Conservation (phyloP, 2,113 vertebrate species). For the Melanocharis versteri region DNA sequence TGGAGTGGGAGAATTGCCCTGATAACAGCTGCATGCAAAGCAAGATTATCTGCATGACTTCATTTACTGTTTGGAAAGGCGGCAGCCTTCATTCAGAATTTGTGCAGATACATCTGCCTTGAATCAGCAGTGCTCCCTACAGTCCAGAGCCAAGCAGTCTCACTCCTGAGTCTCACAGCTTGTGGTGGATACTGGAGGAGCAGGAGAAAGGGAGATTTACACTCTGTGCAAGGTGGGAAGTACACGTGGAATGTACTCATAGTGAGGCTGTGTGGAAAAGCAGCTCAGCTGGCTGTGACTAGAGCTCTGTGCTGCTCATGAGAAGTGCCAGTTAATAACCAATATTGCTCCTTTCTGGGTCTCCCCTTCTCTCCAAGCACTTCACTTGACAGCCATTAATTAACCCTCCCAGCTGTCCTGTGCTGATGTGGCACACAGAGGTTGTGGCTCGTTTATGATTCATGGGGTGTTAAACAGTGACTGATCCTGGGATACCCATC, state of each 20-base stretch:
- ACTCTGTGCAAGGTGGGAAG: neutral
- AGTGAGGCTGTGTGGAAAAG: neutral
- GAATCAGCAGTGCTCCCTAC: slow-evolving; percentile 47
- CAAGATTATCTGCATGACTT: slow-evolving; percentile 24
- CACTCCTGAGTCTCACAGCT: neutral
- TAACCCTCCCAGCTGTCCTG: neutral
- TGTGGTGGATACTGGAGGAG: neutral
- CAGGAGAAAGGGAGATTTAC: neutral
- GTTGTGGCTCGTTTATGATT: neutral
- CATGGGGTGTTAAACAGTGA: neutral
- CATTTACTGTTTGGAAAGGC: slow-evolving; percentile 8
- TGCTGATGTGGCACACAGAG: neutral
- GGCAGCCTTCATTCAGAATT: neutral
- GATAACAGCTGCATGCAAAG: slow-evolving; percentile 46
- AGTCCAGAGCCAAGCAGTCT: neutral
- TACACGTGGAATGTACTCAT: rapidly evolving
- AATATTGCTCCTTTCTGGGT: neutral
- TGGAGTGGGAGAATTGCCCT: slow-evolving; percentile 19
- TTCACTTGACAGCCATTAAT: neutral
- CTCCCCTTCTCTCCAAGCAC: neutral
- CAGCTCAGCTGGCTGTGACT: neutral
- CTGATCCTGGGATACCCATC: neutral
- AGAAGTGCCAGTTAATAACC: neutral
- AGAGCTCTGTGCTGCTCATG: neutral
- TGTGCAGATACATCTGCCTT: slow-evolving; percentile 33